Conservation (phyloP, 2,888 invertebrate genomes). For the Aphelenchoides bicaudatus region DNA sequence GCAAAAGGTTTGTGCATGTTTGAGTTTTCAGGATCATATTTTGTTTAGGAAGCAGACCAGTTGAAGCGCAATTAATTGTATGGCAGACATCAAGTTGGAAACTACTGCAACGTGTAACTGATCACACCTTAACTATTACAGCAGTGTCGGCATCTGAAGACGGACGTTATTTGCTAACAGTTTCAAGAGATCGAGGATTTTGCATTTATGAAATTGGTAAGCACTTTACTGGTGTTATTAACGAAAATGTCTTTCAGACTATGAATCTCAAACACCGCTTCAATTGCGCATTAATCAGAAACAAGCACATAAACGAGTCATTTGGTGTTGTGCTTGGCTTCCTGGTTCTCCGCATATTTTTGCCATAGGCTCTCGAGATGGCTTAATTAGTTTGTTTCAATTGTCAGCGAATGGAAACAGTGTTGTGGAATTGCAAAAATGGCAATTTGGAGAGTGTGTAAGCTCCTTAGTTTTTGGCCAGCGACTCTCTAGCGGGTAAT, state of each 20-base stretch:
- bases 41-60: slow-evolving; percentile 18
- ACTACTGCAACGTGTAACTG: not conserved
- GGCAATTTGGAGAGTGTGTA: slow-evolving; percentile 12
- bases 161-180: slow-evolving; percentile 11
- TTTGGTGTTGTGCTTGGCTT: slow-evolving; percentile 11
- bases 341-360: slow-evolving; percentile 8
- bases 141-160: slow-evolving; percentile 7
- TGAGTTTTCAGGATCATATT: no score
- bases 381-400: slow-evolving; percentile 5
- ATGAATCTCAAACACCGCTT: not conserved
- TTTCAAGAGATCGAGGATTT: slow-evolving; percentile 13
- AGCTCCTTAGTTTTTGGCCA: slow-evolving; percentile 12
- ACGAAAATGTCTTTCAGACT: not conserved
- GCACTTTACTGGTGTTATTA: not conserved
- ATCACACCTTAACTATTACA: slow-evolving; percentile 13
- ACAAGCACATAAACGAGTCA: slow-evolving; percentile 13
- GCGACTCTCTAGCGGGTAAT: not conserved
- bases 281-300: not conserved
- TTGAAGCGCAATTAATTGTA: slow-evolving; percentile 16
- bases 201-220: slow-evolving; percentile 5
- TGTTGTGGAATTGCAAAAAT: not conserved
- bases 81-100: slow-evolving; percentile 16
- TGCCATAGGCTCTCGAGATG: slow-evolving; percentile 14
- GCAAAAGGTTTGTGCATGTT: no score
- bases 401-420: not conserved